Percentiles rank a stretch among this genome's conserved stretches.
phyloP scores from a whole-genome alignment of 2,797 vertebrate species.

The Peromyscus attwateri region DNA sequence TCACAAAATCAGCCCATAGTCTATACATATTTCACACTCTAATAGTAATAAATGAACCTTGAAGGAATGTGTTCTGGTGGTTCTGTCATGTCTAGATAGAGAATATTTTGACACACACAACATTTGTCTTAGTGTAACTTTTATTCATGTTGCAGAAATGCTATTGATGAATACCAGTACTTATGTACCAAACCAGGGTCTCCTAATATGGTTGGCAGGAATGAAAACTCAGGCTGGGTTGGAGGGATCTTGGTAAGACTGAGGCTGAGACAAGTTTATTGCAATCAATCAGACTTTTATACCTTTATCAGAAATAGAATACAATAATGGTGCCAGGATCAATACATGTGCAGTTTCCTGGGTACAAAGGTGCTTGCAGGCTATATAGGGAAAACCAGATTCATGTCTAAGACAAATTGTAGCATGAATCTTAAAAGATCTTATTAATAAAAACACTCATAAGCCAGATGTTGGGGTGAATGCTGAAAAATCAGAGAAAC shows the following conservation, averaged over 20 bases:
- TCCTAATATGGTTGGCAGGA: too few relatives aligned
- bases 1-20: neutral
- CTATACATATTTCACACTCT: neutral
- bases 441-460: too few relatives aligned
- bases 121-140: constrained; percentile 4
- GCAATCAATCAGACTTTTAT: neutral
- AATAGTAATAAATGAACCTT: constrained; percentile 4
- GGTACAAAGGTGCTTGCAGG: neutral
- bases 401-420: neutral
- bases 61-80: neutral
- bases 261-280: neutral
- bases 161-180: neutral
- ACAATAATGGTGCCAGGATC: neutral
- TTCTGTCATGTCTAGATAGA: neutral
- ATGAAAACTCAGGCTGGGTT: neutral
- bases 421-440: too few relatives aligned
- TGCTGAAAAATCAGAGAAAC: too few relatives aligned
- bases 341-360: neutral
- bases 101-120: neutral
- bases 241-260: neutral
- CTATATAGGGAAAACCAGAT: neutral
- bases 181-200: neutral
- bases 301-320: neutral
- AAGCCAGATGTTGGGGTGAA: too few relatives aligned
- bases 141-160: constrained; percentile 50